These are phyloP conservation scores for Globia sparganii DNA, from an alignment of 2,888 invertebrate genomes.

Conservation along the genomic window DNA sequence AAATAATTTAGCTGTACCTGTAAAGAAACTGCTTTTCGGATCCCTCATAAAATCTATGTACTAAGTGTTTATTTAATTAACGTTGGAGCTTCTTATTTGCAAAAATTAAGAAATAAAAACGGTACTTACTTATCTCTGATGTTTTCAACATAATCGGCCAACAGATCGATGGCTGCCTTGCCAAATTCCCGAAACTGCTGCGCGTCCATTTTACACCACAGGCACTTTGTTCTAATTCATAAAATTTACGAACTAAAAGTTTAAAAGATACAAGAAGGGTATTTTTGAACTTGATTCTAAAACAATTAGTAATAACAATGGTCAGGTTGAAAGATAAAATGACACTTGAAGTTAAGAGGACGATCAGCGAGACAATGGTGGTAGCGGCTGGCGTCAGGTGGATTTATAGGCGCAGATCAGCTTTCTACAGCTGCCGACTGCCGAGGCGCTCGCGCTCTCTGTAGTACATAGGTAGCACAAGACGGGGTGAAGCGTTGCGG, in stretches of 20 bases:
- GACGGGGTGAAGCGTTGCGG: conserved; percentile 28
- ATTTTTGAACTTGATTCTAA: conserved; percentile 29
- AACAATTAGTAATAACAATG: conserved; percentile 12
- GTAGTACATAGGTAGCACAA: conserved; percentile 39
- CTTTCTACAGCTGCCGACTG: conserved; percentile 80
- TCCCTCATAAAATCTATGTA: neutral
- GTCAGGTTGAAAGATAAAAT: conserved; percentile 35
- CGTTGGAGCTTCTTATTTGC: neutral
- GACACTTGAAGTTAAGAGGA: conserved; percentile 76
- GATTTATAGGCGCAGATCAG: conserved; percentile 84
- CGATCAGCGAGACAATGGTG: conserved; percentile 85
- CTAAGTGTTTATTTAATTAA: conserved; percentile 1
- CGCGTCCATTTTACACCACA: conserved; percentile 91
- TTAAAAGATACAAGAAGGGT: neutral
- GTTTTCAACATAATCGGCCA: conserved; percentile 97
- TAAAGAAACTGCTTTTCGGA: neutral
- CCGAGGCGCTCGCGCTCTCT: conserved; percentile 60
- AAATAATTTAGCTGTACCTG: neutral
- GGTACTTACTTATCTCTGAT: conserved; percentile 93
- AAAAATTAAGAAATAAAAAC: conserved; percentile 9
- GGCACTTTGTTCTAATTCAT: conserved; percentile 62
- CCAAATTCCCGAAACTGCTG: conserved; percentile 95
- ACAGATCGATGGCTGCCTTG: conserved; percentile 96
- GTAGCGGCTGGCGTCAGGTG: conserved; percentile 74
- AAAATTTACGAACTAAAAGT: conserved; percentile 28